Conservation (phyloP, 2,797 vertebrate genomes). For the Cynopterus sphinx region DNA sequence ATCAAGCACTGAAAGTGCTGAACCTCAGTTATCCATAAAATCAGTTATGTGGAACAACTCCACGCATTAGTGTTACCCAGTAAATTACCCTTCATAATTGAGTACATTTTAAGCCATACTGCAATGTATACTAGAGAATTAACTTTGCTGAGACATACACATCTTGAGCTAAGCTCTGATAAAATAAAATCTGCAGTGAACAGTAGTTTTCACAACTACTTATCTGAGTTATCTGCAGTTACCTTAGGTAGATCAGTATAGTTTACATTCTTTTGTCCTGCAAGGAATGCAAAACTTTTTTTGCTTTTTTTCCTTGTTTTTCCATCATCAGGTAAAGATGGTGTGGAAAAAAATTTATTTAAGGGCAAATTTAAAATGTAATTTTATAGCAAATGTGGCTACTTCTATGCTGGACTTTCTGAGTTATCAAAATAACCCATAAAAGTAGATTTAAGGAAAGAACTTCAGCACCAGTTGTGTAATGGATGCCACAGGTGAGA, state of each 20-base stretch:
- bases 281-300: not conserved
- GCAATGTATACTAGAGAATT: not conserved
- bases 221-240: not conserved
- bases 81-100: not conserved
- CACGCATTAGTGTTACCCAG: not conserved
- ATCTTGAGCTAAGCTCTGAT: not conserved
- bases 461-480: not conserved
- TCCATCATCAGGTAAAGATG: not conserved
- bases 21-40: not conserved
- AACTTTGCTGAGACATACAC: not conserved
- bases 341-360: not conserved
- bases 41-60: not conserved
- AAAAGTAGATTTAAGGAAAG: not conserved
- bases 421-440: not conserved
- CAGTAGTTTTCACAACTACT: not conserved
- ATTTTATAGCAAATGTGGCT: constrained; percentile 1
- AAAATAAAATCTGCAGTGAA: not conserved
- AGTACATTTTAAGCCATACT: not conserved
- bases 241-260: not conserved
- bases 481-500: not conserved
- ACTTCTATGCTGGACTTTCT: not conserved
- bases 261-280: not conserved
- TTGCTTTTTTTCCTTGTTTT: not conserved
- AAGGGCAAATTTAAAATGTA: not conserved
- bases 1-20: not conserved